Conservation (phyloP, 2,888 invertebrate genomes). For the Gryllus longicercus region DNA sequence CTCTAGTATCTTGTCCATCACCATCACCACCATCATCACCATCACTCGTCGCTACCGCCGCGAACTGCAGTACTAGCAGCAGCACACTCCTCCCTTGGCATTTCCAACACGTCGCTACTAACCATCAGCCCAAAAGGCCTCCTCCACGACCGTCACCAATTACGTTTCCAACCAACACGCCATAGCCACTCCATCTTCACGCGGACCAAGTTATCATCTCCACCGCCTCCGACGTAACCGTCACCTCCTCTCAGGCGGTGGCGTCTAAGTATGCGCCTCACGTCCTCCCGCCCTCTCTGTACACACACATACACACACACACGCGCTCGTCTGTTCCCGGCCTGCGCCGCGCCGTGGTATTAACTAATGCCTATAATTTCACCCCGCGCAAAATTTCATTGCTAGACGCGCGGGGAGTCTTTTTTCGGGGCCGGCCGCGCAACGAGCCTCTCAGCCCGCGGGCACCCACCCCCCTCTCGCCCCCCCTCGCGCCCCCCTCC, state of each 20-base stretch:
- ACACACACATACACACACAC: background rate
- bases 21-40: slow-evolving; percentile 12
- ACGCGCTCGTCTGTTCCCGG: background rate
- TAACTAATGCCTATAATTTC: slow-evolving; percentile 17
- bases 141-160: background rate
- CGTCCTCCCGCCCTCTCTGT: background rate
- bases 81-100: background rate
- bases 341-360: background rate
- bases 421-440: background rate
- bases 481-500: background rate
- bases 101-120: too few relatives aligned
- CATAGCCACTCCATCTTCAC: background rate
- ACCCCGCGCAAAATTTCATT: slow-evolving; percentile 1
- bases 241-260: background rate
- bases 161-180: background rate
- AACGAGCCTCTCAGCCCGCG: background rate
- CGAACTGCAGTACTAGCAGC: background rate
- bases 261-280: background rate
- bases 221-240: background rate
- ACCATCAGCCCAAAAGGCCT: too few relatives aligned
- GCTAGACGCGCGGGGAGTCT: background rate
- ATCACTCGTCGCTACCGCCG: background rate
- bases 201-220: background rate
- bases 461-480: background rate
- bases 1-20: background rate